Base-by-base conservation (phyloP, 2,113 vertebrate species). In the Phaetusa simplex region DNA sequence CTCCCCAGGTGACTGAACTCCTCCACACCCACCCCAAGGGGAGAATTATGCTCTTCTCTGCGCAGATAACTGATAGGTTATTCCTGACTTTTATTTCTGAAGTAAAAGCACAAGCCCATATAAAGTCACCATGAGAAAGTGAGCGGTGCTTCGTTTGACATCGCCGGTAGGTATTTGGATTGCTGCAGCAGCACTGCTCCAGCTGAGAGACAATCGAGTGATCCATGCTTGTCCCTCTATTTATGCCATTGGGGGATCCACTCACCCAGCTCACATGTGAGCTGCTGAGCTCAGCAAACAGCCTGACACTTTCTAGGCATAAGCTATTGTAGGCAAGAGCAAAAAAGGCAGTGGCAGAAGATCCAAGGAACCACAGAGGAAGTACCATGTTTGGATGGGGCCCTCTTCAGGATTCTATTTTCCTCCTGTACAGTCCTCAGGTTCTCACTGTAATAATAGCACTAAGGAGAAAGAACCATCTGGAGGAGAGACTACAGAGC, bases 351-450 rank as follows among this genome's bases (percentile, higher is more conserved):
- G 26, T 5, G 38, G 14, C n/a, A 43, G 62, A 62, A 38, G 15
- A 38, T 47, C 26, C 3, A 4, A 55, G 53, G 43, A 11, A 42
- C 24, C 32, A 22, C 26, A 30, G 62, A 69, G 49, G 12, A 69
- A 3, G 10, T 82, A 30, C 6, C 0, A 0, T n/a, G 42, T 43
- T 84, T 61, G 43, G 34, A 40, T 80, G 32, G 16, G 6, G 1
- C 19, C 30, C 11, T 81, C 49, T 70, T 64, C 50, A 65, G 11
- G 30, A 17, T 66, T 74, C 12, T 6, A 0, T 42, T 66, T 84
- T 11, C 24, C 22, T 11, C 9, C 6, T 38, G 5, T 26, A 8
- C 36, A 53, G 34, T 42, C 32, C 55, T 74, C 17, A 27, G 3
- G 12, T 53, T 50, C 16, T 64, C 38, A 1, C 7, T 80, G 47